A percentile compares a stretch with the other conserved stretches of the same genome.
Evolutionary conservation across 1,140 invertebrate species (phyloP).

Genomic region (Sipha flava): DNA sequence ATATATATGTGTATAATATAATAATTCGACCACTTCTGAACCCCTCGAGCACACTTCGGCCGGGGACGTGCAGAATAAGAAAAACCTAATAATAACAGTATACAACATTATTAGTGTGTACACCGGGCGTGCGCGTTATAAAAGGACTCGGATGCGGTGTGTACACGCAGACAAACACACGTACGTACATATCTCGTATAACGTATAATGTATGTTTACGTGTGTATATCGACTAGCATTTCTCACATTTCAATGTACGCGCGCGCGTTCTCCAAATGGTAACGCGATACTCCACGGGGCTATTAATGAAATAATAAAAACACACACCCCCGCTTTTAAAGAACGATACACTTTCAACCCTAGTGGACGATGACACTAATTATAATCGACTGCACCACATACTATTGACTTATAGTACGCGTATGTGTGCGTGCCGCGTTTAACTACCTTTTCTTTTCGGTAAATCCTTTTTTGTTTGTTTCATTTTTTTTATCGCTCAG

Average conservation of each 20-base stretch:
- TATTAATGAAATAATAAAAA: slow-evolving; percentile 22
- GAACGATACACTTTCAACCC: background rate
- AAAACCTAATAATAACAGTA: background rate
- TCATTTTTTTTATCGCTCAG: background rate
- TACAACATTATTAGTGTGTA: slow-evolving; percentile 8
- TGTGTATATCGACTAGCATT: background rate
- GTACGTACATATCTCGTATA: background rate
- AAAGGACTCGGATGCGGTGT: slow-evolving; percentile 18
- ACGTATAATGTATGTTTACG: background rate
- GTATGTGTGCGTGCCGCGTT: background rate
- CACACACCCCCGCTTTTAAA: slow-evolving; percentile 8
- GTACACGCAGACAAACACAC: no score
- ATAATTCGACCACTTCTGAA: slow-evolving; percentile 20
- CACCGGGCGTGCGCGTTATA: background rate
- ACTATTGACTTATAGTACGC: no score
- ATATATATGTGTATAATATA: background rate
- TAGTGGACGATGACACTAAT: background rate
- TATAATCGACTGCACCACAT: slow-evolving; percentile 11
- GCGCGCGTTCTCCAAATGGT: background rate
- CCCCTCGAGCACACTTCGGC: slow-evolving; percentile 1
- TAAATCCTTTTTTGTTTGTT: background rate
- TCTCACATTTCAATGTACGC: slow-evolving; percentile 10
- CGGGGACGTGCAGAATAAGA: background rate
- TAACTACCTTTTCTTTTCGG: background rate
- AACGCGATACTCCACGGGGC: background rate